These are phyloP conservation scores for Tychaedon coryphoeus DNA, from an alignment of 2,113 vertebrate genomes.

Conservation along the genomic window DNA sequence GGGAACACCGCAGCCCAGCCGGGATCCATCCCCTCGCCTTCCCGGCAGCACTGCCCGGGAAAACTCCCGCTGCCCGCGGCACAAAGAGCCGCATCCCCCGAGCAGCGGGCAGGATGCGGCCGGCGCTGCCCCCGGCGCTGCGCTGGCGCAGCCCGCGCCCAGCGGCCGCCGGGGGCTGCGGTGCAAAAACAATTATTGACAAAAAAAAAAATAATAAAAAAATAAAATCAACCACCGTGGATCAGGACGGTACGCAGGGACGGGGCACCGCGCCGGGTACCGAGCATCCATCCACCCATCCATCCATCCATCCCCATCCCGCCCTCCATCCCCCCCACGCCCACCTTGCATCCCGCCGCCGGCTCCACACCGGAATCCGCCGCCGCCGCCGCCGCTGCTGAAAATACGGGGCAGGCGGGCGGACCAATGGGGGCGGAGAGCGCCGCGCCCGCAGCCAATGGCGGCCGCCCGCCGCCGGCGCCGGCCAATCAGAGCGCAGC, in stretches of 20 bases:
- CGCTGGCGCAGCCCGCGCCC: neutral
- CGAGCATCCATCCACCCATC: neutral
- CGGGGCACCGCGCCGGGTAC: neutral
- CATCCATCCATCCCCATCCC: neutral
- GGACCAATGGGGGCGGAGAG: constrained; percentile 63
- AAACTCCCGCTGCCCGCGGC: neutral
- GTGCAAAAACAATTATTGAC: neutral
- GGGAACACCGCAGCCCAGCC: fast-evolving
- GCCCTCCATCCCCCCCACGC: neutral
- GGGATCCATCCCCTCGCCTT: neutral
- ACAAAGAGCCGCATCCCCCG: neutral
- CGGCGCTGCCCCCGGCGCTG: neutral
- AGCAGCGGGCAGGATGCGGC: neutral
- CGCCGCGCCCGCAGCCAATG: constrained; percentile 61
- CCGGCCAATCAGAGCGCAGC: constrained; percentile 65
- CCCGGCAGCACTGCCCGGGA: neutral
- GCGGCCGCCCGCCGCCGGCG: neutral
- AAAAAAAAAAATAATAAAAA: neutral
- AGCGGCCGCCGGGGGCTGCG: neutral
- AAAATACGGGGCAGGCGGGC: constrained; percentile 63
- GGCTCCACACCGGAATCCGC: constrained; percentile 47
- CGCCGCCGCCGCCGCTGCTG: neutral
- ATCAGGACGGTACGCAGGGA: neutral
- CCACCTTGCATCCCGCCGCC: constrained; percentile 81
- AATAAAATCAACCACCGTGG: neutral